Evolutionary conservation across 2,888 invertebrate genomes (phyloP).

Genomic region (Chymomyza procnemis): DNA sequence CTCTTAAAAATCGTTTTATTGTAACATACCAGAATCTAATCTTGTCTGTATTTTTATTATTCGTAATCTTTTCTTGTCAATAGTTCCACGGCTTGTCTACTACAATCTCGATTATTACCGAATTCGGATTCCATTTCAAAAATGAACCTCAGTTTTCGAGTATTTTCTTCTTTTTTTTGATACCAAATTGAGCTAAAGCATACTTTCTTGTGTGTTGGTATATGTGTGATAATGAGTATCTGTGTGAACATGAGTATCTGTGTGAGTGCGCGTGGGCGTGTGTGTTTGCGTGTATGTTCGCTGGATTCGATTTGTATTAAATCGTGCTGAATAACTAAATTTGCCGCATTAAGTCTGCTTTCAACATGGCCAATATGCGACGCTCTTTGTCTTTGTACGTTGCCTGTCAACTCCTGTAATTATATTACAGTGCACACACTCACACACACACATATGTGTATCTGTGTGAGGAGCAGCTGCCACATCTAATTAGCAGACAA

Average conservation of each 20-base stretch:
- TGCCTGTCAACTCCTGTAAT: constrained; percentile 2
- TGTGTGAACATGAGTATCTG: not conserved
- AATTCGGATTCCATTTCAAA: too few relatives aligned
- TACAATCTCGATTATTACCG: too few relatives aligned
- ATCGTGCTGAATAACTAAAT: constrained; percentile 63
- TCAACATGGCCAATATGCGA: constrained; percentile 18
- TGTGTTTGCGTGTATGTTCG: not conserved
- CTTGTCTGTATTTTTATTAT: too few relatives aligned
- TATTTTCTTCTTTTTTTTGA: too few relatives aligned
- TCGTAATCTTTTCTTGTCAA: too few relatives aligned
- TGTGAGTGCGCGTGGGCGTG: not conserved
- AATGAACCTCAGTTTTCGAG: too few relatives aligned
- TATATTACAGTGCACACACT: not conserved
- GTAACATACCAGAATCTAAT: too few relatives aligned
- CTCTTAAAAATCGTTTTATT: too few relatives aligned
- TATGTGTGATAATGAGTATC: too few relatives aligned
- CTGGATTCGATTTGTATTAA: constrained; percentile 43
- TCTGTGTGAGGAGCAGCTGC: constrained; percentile 56
- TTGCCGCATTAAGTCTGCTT: constrained; percentile 27
- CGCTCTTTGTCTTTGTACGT: not conserved
- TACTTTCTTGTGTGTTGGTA: too few relatives aligned
- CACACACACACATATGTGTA: not conserved
- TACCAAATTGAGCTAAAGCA: too few relatives aligned
- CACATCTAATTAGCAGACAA: constrained; percentile 63
- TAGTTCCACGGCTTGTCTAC: too few relatives aligned